A percentile compares a stretch with the other conserved stretches of the same genome.
Evolutionary conservation across 2,888 invertebrate genomes (phyloP).

Genomic region (Invenusta paracnida): DNA sequence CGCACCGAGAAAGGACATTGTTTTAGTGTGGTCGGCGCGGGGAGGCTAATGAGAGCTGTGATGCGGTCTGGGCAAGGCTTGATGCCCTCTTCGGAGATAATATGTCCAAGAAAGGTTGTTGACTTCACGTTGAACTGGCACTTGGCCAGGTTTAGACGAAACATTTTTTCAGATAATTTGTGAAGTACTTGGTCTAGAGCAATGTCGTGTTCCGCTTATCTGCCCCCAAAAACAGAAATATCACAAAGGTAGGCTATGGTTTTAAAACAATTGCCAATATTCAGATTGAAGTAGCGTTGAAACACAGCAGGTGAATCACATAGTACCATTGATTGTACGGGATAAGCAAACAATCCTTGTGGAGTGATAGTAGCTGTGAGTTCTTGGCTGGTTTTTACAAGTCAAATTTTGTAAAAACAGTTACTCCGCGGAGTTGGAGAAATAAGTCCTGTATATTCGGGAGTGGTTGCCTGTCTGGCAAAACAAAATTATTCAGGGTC

Average conservation of each 20-base stretch:
- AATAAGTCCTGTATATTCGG: background rate
- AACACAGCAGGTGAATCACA: background rate
- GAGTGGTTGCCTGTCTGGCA: background rate
- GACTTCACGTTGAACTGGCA: background rate
- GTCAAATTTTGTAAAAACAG: background rate
- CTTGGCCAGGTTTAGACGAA: background rate
- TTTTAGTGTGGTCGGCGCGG: too few species aligned
- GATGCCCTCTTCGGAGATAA: too few species aligned
- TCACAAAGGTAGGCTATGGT: background rate
- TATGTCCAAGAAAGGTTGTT: too few species aligned
- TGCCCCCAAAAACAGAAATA: background rate
- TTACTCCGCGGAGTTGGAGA: background rate
- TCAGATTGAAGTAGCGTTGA: background rate
- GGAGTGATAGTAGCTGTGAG: conserved; percentile 13
- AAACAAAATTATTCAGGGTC: background rate
- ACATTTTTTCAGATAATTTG: background rate
- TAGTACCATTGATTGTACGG: background rate
- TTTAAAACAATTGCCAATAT: background rate
- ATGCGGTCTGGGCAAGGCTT: too few species aligned
- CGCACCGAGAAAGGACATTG: too few species aligned
- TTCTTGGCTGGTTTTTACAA: background rate
- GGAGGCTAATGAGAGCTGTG: too few species aligned
- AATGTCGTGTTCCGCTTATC: background rate
- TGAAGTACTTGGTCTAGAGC: background rate
- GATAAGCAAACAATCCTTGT: background rate